phyloP scores from a whole-genome alignment of 37 sponge, comb jelly and placozoan genomes.

The Beroe forskalii region DNA sequence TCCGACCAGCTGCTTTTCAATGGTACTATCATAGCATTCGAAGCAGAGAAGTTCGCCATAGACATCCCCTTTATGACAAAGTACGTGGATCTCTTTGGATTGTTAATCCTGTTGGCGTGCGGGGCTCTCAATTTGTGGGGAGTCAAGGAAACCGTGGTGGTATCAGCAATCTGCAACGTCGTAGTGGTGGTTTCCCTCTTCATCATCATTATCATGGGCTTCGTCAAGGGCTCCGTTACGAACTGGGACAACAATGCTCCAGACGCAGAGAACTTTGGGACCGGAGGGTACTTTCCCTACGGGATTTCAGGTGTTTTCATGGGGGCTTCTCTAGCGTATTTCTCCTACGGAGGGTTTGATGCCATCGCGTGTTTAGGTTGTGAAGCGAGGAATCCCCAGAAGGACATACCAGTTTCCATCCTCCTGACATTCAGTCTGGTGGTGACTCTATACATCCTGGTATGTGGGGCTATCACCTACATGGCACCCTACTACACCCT shows the following conservation, averaged over 20 bases:
- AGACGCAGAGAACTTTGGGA: neutral
- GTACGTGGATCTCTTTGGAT: constrained; percentile 41
- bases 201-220: neutral
- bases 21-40: constrained; percentile 12
- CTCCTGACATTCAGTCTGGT: constrained; percentile 1
- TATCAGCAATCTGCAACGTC: constrained; percentile 35
- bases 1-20: constrained; percentile 25
- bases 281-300: constrained; percentile 33
- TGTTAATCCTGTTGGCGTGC: neutral
- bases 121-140: constrained; percentile 42
- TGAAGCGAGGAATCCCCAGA: constrained; percentile 51
- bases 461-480: constrained; percentile 50
- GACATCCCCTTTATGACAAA: constrained; percentile 15
- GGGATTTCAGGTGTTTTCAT: constrained; percentile 20
- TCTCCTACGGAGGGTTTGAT: constrained; percentile 54
- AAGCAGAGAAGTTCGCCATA: neutral
- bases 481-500: constrained; percentile 63
- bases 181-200: constrained; percentile 31
- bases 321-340: constrained; percentile 51
- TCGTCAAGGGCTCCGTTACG: neutral
- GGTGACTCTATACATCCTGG: constrained; percentile 34
- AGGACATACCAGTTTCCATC: constrained; percentile 43
- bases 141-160: constrained; percentile 28
- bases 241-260: constrained; percentile 34
- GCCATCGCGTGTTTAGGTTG: constrained; percentile 44